Evolutionary conservation across 2,888 invertebrate species (phyloP), one percentile per base, ranked within the genome.

Genomic region (Caenorhabditis japonica): DNA sequence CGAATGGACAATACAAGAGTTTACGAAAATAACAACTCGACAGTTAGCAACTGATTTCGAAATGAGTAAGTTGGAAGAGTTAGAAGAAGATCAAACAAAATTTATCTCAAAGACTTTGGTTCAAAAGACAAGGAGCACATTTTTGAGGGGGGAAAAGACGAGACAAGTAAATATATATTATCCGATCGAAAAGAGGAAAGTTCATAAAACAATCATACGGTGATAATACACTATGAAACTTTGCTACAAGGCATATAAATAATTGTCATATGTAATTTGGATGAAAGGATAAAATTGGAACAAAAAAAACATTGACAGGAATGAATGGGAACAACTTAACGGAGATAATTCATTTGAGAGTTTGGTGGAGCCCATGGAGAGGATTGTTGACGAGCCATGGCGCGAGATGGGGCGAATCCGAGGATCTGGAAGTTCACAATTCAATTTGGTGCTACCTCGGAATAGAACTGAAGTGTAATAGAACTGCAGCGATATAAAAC

Each of bases 381-480:
- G 17, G 75, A 66, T 43, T 79, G 79, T 51, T 97, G 97, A 89
- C 97, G 96, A 75, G 93, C 95, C 52, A 97, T 97, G 25, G 96
- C 95, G 86, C 97, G 91, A 1, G 97, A 97, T 52, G 97, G 97
- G 0, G 97, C 95, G 89, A 99, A 74, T 46, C 85, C 85, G 46
- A 99, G 90, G 61, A 97, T 88, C 88, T 99, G 15, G 7, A 59
- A 36, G 21, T 38, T n/a, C 13, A 34, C 19, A n/a, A 21, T 30
- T 30, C 5, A 30, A 5, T 7, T 7, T 7, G 5, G 30, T 7
- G 30, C 30, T 7, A 30, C 30, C n/a, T 17, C 4, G 12, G 21
- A 8, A 15, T 43, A 12, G 17, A 13, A 30, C n/a, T n/a, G n/a
- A n/a, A n/a, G n/a, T n/a, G n/a, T n/a, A n/a, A n/a, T n/a, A n/a